Evolutionary conservation across 2,113 vertebrate genomes (phyloP).

Genomic region (Perca schrenkii): DNA sequence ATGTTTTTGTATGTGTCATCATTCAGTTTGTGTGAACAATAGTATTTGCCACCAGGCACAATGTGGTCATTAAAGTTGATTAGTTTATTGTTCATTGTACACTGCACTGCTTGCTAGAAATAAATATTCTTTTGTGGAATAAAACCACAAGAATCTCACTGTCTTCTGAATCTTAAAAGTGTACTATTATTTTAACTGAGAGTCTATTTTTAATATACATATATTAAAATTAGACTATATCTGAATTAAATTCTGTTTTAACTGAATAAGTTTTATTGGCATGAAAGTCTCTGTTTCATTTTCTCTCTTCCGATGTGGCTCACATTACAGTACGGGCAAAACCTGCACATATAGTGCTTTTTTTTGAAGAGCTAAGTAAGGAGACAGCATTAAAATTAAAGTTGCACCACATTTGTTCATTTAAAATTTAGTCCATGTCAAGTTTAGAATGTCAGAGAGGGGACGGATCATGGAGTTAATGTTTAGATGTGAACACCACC

Average conservation of each 20-base stretch:
- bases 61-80: slow-evolving; percentile 15
- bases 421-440: not conserved
- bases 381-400: slow-evolving; percentile 21
- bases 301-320: not conserved
- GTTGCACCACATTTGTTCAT: not conserved
- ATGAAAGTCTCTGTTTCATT: not conserved
- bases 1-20: slow-evolving; percentile 25
- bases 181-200: not conserved
- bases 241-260: not conserved
- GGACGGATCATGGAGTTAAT: slow-evolving; percentile 4
- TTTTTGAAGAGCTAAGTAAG: slow-evolving; percentile 12
- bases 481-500: not conserved
- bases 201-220: slow-evolving; percentile 4
- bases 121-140: not conserved
- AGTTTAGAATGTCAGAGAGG: not conserved
- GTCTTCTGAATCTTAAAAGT: slow-evolving; percentile 15
- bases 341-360: slow-evolving; percentile 17
- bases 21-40: slow-evolving; percentile 32
- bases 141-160: not conserved
- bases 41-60: slow-evolving; percentile 7
- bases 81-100: slow-evolving; percentile 6
- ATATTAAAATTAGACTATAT: not conserved
- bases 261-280: slow-evolving; percentile 2
- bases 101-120: not conserved
- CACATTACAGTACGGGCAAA: slow-evolving; percentile 11